These are phyloP conservation scores for Acronicta leporina DNA, from an alignment of 2,888 invertebrate species.

Conservation along the genomic window DNA sequence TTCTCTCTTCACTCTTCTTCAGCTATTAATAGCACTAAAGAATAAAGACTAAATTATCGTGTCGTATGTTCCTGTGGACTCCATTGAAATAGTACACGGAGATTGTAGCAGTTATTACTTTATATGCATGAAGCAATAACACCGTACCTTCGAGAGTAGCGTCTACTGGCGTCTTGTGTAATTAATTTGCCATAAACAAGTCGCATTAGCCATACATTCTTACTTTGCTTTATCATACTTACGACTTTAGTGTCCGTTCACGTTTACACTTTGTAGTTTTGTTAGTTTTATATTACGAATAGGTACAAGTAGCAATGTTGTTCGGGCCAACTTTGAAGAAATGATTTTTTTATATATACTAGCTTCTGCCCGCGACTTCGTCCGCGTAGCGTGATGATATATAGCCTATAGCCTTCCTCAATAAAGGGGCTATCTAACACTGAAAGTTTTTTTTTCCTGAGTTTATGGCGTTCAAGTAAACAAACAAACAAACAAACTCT, in stretches of 20 bases:
- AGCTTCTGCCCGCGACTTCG: too few relatives aligned
- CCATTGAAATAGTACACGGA: constrained; percentile 63
- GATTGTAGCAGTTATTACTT: constrained; percentile 77
- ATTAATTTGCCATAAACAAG: constrained; percentile 79
- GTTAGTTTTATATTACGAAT: constrained; percentile 1
- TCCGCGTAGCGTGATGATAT: too few relatives aligned
- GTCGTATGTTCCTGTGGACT: constrained; percentile 57
- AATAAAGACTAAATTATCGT: constrained; percentile 24
- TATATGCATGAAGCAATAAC: constrained; percentile 83
- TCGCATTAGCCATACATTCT: constrained; percentile 61
- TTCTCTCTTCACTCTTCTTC: too few relatives aligned
- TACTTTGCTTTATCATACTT: constrained; percentile 48
- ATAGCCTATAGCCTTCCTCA: too few relatives aligned
- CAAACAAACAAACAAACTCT: too few relatives aligned
- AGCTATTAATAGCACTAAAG: too few relatives aligned
- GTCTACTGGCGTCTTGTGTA: constrained; percentile 66
- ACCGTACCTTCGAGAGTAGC: constrained; percentile 62
- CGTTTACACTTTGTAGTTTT: constrained; percentile 31
- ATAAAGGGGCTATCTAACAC: too few relatives aligned
- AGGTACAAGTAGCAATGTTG: too few relatives aligned
- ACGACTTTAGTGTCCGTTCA: constrained; percentile 31
- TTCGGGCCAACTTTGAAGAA: too few relatives aligned
- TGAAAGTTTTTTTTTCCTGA: too few relatives aligned
- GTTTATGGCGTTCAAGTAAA: too few relatives aligned
- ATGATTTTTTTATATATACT: too few relatives aligned